Percentiles rank a stretch among this genome's conserved stretches.
phyloP scores from a whole-genome alignment of 2,797 vertebrate species.

The Epinephelus malabaricus region DNA sequence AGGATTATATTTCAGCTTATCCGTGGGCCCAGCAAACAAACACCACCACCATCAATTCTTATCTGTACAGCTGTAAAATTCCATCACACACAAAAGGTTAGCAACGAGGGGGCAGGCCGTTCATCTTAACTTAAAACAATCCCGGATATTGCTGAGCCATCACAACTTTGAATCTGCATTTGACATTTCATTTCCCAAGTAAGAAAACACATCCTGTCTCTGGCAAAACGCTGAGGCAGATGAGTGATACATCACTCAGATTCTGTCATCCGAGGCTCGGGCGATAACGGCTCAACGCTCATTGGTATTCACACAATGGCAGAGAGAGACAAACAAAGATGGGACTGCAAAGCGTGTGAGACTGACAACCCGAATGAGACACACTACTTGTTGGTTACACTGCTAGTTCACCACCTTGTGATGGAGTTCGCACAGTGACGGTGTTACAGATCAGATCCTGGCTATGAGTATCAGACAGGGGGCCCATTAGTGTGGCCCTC shows the following conservation, averaged over 20 bases:
- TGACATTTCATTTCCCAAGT: constrained; percentile 74
- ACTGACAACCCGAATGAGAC: constrained; percentile 28
- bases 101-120: background rate
- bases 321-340: constrained; percentile 51
- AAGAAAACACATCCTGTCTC: constrained; percentile 54
- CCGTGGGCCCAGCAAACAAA: constrained; percentile 56
- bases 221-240: constrained; percentile 49
- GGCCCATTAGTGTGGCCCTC: background rate
- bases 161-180: constrained; percentile 68
- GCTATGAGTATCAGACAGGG: background rate
- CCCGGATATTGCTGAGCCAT: constrained; percentile 54
- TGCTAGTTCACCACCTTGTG: constrained; percentile 14
- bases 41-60: constrained; percentile 35
- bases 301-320: constrained; percentile 71
- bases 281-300: constrained; percentile 63
- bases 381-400: constrained; percentile 30
- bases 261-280: constrained; percentile 57
- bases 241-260: constrained; percentile 66
- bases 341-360: constrained; percentile 18
- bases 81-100: constrained; percentile 53
- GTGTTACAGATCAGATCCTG: constrained; percentile 18
- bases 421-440: constrained; percentile 6
- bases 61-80: constrained; percentile 56
- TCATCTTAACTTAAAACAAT: constrained; percentile 64
- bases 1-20: constrained; percentile 66